Evolutionary conservation across 2,797 vertebrate genomes (phyloP).

Genomic region (Chiloscyllium punctatum): DNA sequence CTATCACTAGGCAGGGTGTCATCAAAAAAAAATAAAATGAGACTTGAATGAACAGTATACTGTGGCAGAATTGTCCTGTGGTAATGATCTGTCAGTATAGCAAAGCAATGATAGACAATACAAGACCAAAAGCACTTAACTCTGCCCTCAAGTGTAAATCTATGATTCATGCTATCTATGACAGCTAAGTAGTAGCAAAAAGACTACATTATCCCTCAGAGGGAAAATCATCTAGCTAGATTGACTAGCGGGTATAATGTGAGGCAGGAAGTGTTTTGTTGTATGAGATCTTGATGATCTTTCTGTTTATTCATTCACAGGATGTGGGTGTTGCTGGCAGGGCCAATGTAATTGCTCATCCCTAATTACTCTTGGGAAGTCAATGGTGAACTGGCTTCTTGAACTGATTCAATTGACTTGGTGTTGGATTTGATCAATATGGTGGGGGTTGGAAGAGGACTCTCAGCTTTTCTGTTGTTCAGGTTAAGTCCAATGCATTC

Average conservation of each 20-base stretch:
- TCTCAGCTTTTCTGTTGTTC: not conserved
- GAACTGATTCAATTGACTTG: not conserved
- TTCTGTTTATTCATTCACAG: not conserved
- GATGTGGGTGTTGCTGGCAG: not conserved
- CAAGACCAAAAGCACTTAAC: slow-evolving; percentile 30
- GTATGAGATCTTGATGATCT: not conserved
- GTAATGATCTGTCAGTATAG: slow-evolving; percentile 32
- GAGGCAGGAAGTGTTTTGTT: not conserved
- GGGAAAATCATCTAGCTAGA: slow-evolving; percentile 25
- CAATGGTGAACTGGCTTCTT: not conserved
- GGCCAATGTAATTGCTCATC: not conserved
- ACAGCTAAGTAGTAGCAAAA: slow-evolving; percentile 24
- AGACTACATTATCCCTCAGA: slow-evolving; percentile 33
- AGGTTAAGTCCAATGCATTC: not conserved
- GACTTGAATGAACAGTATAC: slow-evolving; percentile 30
- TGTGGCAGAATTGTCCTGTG: slow-evolving; percentile 20
- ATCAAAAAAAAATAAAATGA: slow-evolving; percentile 31
- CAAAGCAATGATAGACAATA: slow-evolving; percentile 29
- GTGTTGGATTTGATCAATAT: not conserved
- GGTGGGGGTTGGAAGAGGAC: not conserved
- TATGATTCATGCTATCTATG: slow-evolving; percentile 33
- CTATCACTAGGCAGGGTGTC: slow-evolving; percentile 26
- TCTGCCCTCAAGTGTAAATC: slow-evolving; percentile 31
- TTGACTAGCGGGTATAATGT: slow-evolving; percentile 30
- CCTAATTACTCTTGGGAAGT: not conserved